Conservation (phyloP, 2,888 invertebrate species). For the Pyrrhosoma nymphula region DNA sequence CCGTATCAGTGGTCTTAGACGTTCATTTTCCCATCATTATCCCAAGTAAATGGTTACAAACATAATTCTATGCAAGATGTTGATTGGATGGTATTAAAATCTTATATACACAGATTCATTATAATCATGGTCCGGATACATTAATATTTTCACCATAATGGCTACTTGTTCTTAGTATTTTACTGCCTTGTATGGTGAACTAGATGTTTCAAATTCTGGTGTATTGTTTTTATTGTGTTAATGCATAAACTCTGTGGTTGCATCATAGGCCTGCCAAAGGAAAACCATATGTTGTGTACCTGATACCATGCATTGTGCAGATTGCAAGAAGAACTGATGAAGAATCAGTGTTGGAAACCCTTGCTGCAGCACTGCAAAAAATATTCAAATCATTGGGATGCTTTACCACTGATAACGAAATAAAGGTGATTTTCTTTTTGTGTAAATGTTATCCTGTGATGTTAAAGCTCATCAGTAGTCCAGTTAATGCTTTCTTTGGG, state of each 20-base stretch:
- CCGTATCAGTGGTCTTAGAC: no score
- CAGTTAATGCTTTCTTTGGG: background rate
- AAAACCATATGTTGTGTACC: slow-evolving; percentile 87
- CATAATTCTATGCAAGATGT: no score
- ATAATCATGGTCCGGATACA: no score
- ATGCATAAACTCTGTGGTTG: background rate
- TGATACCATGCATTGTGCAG: slow-evolving; percentile 86
- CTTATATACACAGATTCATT: no score
- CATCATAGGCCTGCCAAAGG: slow-evolving; percentile 85
- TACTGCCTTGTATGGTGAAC: no score
- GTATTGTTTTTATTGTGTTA: no score
- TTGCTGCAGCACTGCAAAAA: slow-evolving; percentile 83
- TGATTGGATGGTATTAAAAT: no score
- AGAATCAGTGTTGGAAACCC: slow-evolving; percentile 85
- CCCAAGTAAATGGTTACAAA: no score
- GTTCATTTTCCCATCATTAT: no score
- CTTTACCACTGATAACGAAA: slow-evolving; percentile 86
- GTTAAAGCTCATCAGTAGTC: background rate
- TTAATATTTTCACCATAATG: no score
- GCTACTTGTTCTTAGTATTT: no score
- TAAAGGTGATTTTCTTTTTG: slow-evolving; percentile 79
- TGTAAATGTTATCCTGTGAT: background rate
- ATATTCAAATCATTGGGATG: slow-evolving; percentile 84
- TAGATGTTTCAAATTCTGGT: no score
- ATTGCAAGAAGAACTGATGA: slow-evolving; percentile 85